phyloP scores from a whole-genome alignment of 1,140 invertebrate species.

The Drosophila seguyi region DNA sequence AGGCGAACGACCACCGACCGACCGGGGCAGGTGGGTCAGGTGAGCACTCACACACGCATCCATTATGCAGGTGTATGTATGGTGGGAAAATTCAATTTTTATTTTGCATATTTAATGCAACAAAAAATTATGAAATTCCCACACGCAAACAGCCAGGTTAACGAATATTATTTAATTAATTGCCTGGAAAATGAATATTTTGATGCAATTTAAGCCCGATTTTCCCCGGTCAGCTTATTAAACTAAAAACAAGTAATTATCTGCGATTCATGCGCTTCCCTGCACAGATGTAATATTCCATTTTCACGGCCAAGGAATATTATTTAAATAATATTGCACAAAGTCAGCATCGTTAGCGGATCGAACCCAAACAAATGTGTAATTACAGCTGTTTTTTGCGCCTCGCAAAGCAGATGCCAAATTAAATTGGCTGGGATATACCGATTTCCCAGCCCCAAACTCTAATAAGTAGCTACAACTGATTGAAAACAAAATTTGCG shows the following conservation, averaged over 20 bases:
- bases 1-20: conserved; percentile 6
- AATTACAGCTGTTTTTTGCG: conserved; percentile 67
- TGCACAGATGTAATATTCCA: conserved; percentile 19
- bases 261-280: conserved; percentile 55
- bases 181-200: conserved; percentile 50
- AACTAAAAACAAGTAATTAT: conserved; percentile 64
- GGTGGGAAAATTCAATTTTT: conserved; percentile 70
- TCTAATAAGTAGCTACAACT: conserved; percentile 51
- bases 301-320: conserved; percentile 7
- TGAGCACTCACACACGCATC: conserved; percentile 16
- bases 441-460: conserved; percentile 3
- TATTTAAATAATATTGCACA: conserved; percentile 1
- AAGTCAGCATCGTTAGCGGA: conserved; percentile 3
- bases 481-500: conserved; percentile 37
- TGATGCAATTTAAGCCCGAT: conserved; percentile 35
- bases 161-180: conserved; percentile 75
- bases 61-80: conserved; percentile 14
- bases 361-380: conserved; percentile 19
- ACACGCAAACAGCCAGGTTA: conserved; percentile 54
- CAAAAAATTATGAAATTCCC: conserved; percentile 50
- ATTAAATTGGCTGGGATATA: conserved; percentile 41
- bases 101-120: conserved; percentile 76
- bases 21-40: conserved; percentile 37
- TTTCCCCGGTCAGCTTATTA: conserved; percentile 56
- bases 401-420: conserved; percentile 31